These are phyloP conservation scores for Brachynemurus nebulosus DNA, from an alignment of 2,888 invertebrate genomes.

Conservation along the genomic window DNA sequence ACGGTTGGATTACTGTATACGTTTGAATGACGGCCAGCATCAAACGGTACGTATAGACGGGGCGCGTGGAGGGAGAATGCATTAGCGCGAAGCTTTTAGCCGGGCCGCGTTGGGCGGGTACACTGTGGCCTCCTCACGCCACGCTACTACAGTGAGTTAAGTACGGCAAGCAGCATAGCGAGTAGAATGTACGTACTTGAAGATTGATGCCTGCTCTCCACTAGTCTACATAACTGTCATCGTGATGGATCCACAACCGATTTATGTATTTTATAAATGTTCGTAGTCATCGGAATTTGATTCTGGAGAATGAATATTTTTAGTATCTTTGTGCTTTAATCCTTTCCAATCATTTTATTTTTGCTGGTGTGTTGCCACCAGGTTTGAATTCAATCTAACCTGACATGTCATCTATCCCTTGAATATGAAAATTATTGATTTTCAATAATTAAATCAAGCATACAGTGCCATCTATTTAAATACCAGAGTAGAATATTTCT, in stretches of 20 bases:
- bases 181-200: background rate
- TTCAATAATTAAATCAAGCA: too few species aligned
- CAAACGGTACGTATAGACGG: constrained; percentile 13
- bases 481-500: too few species aligned
- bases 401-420: too few species aligned
- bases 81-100: constrained; percentile 27
- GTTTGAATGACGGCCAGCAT: constrained; percentile 1
- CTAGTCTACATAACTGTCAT: constrained; percentile 5
- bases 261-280: constrained; percentile 1
- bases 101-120: constrained; percentile 18
- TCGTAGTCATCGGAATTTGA: background rate
- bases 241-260: constrained; percentile 5
- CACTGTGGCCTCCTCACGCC: background rate
- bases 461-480: too few species aligned
- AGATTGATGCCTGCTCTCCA: constrained; percentile 2
- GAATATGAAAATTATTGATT: too few species aligned
- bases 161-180: background rate
- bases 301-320: too few species aligned
- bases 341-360: too few species aligned
- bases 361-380: too few species aligned
- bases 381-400: too few species aligned
- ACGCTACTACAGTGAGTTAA: background rate
- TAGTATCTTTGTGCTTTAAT: too few species aligned
- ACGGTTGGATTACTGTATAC: background rate
- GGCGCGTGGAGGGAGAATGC: constrained; percentile 23